Evolutionary conservation across 2,113 vertebrate genomes (phyloP).

Genomic region (Grantiella picta): DNA sequence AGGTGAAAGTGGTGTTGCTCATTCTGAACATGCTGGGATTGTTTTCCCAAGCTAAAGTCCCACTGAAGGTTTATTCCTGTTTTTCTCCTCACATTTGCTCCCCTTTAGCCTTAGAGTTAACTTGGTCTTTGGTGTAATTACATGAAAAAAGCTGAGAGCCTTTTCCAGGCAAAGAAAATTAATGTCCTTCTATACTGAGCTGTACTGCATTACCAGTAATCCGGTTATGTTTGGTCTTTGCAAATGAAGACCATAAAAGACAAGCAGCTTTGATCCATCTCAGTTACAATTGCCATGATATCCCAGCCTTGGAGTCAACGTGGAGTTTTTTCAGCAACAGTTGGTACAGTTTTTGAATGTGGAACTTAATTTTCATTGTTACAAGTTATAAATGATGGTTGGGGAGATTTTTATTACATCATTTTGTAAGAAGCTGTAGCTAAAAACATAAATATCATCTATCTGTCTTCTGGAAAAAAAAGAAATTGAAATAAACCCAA

Average conservation of each 20-base stretch:
- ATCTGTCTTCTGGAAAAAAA: background rate
- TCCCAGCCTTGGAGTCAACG: background rate
- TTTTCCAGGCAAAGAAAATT: background rate
- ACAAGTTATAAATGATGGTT: background rate
- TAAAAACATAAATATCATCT: background rate
- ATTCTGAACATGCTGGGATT: background rate
- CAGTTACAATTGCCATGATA: background rate
- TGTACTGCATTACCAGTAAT: background rate
- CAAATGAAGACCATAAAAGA: conserved; percentile 1
- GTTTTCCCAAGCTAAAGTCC: background rate
- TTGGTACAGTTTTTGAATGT: background rate
- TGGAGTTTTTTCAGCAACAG: background rate
- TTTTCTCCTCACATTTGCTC: background rate
- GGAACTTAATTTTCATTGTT: background rate
- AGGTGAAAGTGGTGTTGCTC: background rate
- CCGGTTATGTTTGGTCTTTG: background rate
- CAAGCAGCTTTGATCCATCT: conserved; percentile 7
- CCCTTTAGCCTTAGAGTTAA: background rate
- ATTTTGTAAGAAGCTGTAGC: background rate
- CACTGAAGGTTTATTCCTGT: background rate
- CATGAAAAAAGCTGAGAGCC: background rate
- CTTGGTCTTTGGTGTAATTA: background rate
- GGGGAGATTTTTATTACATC: background rate
- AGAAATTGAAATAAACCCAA: background rate
- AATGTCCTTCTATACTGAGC: background rate